These are phyloP conservation scores for Phylloscopus collybita DNA, from an alignment of 2,797 vertebrate species.

Conservation along the genomic window DNA sequence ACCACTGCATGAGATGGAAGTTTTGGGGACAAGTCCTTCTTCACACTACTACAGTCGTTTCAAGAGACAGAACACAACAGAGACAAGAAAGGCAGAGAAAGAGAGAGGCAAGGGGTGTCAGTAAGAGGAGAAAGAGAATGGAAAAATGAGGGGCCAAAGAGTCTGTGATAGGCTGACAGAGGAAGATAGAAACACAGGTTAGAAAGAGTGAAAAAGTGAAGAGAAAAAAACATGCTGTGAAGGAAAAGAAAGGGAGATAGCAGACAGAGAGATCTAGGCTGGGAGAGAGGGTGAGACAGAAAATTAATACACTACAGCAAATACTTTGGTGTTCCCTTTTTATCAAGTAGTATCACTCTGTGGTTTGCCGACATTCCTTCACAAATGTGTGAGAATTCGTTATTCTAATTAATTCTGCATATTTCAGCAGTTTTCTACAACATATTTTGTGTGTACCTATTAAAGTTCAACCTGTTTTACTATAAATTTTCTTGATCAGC, in stretches of 20 bases:
- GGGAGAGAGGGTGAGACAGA: background rate
- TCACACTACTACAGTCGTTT: background rate
- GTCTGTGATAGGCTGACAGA: background rate
- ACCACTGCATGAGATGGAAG: background rate
- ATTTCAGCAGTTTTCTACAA: background rate
- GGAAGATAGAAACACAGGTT: background rate
- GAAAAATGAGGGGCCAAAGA: background rate
- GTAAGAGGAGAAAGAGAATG: background rate
- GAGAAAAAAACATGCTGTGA: background rate
- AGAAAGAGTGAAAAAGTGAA: background rate
- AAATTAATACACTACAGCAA: background rate
- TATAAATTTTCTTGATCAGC: background rate
- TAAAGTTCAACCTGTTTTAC: background rate
- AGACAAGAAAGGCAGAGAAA: background rate
- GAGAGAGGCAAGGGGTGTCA: fast-evolving
- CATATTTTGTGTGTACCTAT: background rate
- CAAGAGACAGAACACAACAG: background rate
- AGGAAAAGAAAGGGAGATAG: background rate
- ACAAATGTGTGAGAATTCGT: background rate
- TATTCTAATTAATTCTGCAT: background rate
- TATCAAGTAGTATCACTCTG: background rate
- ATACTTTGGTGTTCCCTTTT: background rate
- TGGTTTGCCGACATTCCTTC: background rate
- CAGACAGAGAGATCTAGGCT: background rate
- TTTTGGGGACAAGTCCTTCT: background rate